These are phyloP conservation scores for Pomatostomus ruficeps DNA, from an alignment of 2,113 vertebrate genomes.

Conservation along the genomic window DNA sequence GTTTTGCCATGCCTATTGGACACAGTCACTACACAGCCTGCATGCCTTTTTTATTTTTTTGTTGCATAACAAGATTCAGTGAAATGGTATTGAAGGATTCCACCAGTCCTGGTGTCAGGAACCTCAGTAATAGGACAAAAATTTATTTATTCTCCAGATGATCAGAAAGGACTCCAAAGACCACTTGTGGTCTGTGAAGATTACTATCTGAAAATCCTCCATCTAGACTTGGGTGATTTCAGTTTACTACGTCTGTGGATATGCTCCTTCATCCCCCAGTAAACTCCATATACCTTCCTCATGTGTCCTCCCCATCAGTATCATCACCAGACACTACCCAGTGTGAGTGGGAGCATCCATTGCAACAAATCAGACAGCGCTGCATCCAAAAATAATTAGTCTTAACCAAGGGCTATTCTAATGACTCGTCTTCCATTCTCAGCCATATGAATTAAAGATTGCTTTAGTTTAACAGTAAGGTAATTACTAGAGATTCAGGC, in stretches of 20 bases:
- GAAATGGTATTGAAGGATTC: not conserved
- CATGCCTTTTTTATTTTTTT: not conserved
- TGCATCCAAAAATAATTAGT: not conserved
- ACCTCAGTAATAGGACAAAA: not conserved
- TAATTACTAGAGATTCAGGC: not conserved
- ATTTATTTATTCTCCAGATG: not conserved
- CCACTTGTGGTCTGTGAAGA: not conserved
- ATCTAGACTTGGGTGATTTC: not conserved
- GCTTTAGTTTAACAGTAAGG: not conserved
- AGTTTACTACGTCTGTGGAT: not conserved
- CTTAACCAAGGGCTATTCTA: not conserved
- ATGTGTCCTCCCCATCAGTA: not conserved
- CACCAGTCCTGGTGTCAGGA: not conserved
- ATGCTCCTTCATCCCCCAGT: not conserved
- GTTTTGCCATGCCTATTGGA: not conserved
- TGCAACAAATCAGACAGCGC: not conserved
- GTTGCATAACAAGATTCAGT: not conserved
- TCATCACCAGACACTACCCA: accelerated
- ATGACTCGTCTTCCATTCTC: not conserved
- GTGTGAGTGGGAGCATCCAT: not conserved
- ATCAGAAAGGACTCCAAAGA: not conserved
- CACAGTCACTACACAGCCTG: not conserved
- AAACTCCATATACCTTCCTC: not conserved
- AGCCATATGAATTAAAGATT: not conserved
- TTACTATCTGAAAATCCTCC: not conserved